Percentiles rank a stretch among this genome's conserved stretches.
phyloP scores from a whole-genome alignment of 2,113 vertebrate species.

The Micromys minutus region DNA sequence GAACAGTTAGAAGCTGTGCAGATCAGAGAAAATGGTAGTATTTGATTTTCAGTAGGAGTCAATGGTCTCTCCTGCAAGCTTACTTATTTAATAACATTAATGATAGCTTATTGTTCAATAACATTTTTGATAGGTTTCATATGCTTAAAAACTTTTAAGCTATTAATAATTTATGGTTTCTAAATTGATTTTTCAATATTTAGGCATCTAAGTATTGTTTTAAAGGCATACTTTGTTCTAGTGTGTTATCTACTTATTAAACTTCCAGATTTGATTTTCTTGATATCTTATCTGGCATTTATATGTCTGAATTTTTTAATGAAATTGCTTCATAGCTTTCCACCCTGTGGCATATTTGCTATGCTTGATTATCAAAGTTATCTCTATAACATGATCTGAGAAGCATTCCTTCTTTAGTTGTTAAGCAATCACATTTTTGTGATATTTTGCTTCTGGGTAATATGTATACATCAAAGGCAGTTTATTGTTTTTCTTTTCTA shows the following conservation, averaged over 20 bases:
- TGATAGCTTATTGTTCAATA: neutral
- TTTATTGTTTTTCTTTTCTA: neutral
- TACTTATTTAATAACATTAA: neutral
- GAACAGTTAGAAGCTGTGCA: neutral
- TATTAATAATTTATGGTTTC: neutral
- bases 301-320: neutral
- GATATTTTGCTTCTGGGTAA: neutral
- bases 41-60: neutral
- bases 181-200: slow-evolving; percentile 49
- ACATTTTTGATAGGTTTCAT: neutral
- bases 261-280: slow-evolving; percentile 8
- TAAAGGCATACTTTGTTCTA: neutral
- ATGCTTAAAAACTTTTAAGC: neutral
- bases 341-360: neutral
- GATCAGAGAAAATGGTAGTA: neutral
- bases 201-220: neutral
- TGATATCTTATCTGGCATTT: slow-evolving; percentile 14
- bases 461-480: neutral
- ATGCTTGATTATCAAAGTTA: slow-evolving; percentile 20
- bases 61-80: neutral
- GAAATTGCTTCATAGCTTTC: slow-evolving; percentile 11
- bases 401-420: slow-evolving; percentile 11
- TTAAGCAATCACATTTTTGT: neutral
- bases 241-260: neutral
- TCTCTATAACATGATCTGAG: neutral